Base-by-base conservation (phyloP, 1,140 invertebrate genomes). In the Eubasilissa regina region DNA sequence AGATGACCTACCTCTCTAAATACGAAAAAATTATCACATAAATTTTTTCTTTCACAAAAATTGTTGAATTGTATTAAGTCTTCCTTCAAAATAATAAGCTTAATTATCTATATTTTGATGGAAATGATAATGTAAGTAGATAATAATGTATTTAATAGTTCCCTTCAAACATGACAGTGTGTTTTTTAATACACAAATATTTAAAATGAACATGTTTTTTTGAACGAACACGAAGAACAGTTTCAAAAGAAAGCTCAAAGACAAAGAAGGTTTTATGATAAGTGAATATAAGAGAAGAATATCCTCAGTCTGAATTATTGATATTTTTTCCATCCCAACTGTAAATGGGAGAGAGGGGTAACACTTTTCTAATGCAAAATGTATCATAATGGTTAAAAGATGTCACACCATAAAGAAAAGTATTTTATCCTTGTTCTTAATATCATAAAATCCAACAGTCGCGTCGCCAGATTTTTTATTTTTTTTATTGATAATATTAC, bases 241-340 rank as follows among this genome's bases (percentile, higher is more conserved):
- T 21, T 21, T 35, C 3, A 21, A 56, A 58, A 15, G 15, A 58
- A 17, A 58, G n/a, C 1, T 15, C 55, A 58, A 58, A 58, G 21
- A 58, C 55, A 58, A 58, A 58, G 21, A 58, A 9, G 55, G n/a
- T 21, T 58, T 19, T 58, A 58, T 58, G 55, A 58, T 58, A 58
- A 58, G 55, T 58, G 55, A 19, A 12, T 21, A 58, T 21, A 35
- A 35, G 6, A 15, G 17, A 58, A 58, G 55, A 58, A 58, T 17
- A 58, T 58, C 55, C 7, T 21, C 8, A 10, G 13, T 58, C 17
- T 58, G 55, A 58, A 58, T 58, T 58, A 58, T 58, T 58, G 55
- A 58, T 58, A n/a, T 58, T 58, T 58, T 58, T 58, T 58, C 9
- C 55, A 21, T 10, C 55, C 11, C 55, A 10, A 35, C 15, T 15